A percentile compares a stretch with the other conserved stretches of the same genome.
These are phyloP conservation scores for Spilosoma lubricipeda DNA, from an alignment of 2,888 invertebrate genomes.

Conservation along the genomic window DNA sequence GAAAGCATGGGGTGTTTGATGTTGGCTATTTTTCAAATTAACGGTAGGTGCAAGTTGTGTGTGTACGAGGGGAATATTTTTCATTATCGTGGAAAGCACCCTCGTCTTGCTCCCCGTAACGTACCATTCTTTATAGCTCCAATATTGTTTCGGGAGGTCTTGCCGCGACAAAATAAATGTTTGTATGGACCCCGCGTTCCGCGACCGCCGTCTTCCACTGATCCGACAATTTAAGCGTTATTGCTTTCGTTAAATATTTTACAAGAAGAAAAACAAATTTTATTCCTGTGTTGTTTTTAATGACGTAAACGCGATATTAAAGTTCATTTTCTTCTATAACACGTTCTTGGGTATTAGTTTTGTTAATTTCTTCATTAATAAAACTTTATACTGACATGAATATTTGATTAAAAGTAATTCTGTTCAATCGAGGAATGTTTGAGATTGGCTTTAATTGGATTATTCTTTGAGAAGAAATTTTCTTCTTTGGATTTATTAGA, in stretches of 20 bases:
- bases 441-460: constrained; percentile 44
- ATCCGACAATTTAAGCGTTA: constrained; percentile 67
- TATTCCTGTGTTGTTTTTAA: constrained; percentile 68
- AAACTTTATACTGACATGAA: constrained; percentile 36
- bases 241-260: constrained; percentile 71
- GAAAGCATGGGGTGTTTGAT: constrained; percentile 17
- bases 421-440: constrained; percentile 27
- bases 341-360: constrained; percentile 15
- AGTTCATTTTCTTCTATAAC: constrained; percentile 21
- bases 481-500: constrained; percentile 36
- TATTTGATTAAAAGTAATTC: constrained; percentile 39
- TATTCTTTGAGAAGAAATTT: constrained; percentile 35
- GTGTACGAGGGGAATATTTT: constrained; percentile 65
- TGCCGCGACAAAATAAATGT: constrained; percentile 73
- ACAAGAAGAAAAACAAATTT: constrained; percentile 54
- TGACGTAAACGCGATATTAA: constrained; percentile 51
- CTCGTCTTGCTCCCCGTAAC: constrained; percentile 58
- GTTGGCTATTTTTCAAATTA: constrained; percentile 55
- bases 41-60: constrained; percentile 63
- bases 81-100: constrained; percentile 70
- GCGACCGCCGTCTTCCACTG: constrained; percentile 45
- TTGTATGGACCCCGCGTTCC: constrained; percentile 65
- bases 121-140: constrained; percentile 71
- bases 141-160: constrained; percentile 75
- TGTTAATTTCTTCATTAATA: constrained; percentile 26